Base-by-base conservation (phyloP, 2,113 vertebrate genomes). In the Otis tarda region DNA sequence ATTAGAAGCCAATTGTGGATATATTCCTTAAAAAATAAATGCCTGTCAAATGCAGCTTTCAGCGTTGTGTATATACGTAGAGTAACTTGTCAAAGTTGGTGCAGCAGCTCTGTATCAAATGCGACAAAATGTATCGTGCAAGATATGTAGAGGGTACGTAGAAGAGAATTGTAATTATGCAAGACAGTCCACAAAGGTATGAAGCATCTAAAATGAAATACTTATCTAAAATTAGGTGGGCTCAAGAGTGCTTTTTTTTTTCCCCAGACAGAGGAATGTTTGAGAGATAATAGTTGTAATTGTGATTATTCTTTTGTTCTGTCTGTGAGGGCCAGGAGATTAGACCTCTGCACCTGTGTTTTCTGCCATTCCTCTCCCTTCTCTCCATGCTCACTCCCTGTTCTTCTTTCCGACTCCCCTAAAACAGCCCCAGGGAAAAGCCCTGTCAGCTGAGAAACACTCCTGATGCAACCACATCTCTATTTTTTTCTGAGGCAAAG, bases 401-500 rank as follows among this genome's bases (percentile, higher is more conserved):
- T 74, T 82, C 43, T 77, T 83, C 60, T 73, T 83, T 98, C 97
- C 98, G 96, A 69, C 94, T 95, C 61, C 95, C 94, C 93, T 93
- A 89, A 96, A 96, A 95, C 96, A 96, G 92, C 85, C 79, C 39
- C 76, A 45, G 92, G 87, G 90, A 93, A 96, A 97, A 97, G 78
- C 80, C 89, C 97, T 98, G 97, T 98, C 98, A 98, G 94, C 96
- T 97, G 90, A 85, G 93, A 97, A 97, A 92, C 93, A 93, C 83
- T 93, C 63, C 49, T 92, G 63, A 73, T 97, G 95, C 89, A 97
- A 96, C 95, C 91, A 83, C 87, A 70, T 87, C 87, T 96, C 96
- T 97, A 95, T 94, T 94, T 98, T 98, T 97, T 96, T 98, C 95
- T 94, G 74, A 90, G 98, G 98, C 98, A 97, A 97, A 94, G 97